These are phyloP conservation scores for Dufourea novaeangliae DNA, from an alignment of 1,140 invertebrate species.

Conservation along the genomic window DNA sequence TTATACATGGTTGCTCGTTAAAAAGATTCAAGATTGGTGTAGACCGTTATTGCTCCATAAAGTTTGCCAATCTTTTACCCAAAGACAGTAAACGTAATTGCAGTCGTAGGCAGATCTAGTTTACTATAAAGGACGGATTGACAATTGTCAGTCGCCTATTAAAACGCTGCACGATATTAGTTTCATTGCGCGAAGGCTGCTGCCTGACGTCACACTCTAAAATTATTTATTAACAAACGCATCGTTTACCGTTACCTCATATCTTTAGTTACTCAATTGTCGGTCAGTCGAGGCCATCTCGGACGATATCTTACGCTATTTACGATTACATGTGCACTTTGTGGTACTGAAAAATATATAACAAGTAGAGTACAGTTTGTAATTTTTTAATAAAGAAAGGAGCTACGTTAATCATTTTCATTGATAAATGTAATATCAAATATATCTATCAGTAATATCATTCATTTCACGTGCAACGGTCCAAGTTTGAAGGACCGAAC, in stretches of 20 bases:
- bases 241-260: conserved; percentile 33
- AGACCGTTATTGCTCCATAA: no score
- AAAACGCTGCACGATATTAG: conserved; percentile 24
- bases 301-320: conserved; percentile 8
- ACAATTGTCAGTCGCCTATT: neutral
- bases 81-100: neutral
- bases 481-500: no score
- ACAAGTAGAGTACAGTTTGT: no score
- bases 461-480: no score
- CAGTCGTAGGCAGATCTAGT: neutral
- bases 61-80: neutral
- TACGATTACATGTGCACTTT: no score
- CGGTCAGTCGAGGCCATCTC: conserved; percentile 11
- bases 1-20: no score
- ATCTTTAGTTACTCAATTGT: conserved; percentile 39
- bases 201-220: conserved; percentile 49
- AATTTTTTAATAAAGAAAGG: no score
- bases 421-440: no score
- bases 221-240: conserved; percentile 55
- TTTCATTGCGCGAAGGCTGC: conserved; percentile 28
- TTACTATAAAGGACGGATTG: neutral
- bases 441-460: no score
- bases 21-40: no score
- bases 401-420: no score
- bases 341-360: no score